These are phyloP conservation scores for Leptinotarsa juncta DNA, from an alignment of 2,888 invertebrate species.

Conservation along the genomic window DNA sequence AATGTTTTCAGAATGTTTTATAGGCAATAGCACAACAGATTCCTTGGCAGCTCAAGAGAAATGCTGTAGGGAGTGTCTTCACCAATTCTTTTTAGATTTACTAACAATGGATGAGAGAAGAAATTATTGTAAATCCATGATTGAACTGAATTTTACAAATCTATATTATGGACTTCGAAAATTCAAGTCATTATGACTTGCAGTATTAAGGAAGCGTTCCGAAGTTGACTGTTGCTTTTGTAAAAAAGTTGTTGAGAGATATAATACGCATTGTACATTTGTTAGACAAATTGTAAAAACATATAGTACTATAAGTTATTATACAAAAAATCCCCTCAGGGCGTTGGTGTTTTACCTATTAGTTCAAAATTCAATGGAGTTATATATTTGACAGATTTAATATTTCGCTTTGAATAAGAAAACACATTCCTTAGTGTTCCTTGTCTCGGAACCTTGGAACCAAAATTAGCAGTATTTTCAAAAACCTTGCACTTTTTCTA, in stretches of 20 bases:
- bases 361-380: background rate
- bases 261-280: constrained; percentile 4
- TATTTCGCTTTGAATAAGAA: too few relatives aligned
- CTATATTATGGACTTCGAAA: background rate
- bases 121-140: background rate
- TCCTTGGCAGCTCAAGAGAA: too few relatives aligned
- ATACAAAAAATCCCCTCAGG: background rate
- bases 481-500: too few relatives aligned
- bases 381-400: too few relatives aligned
- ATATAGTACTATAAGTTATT: background rate
- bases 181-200: background rate
- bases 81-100: too few relatives aligned
- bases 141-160: background rate
- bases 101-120: background rate
- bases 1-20: too few relatives aligned
- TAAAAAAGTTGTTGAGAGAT: constrained; percentile 13
- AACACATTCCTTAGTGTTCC: too few relatives aligned
- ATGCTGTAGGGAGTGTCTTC: too few relatives aligned
- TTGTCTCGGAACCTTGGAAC: too few relatives aligned
- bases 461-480: too few relatives aligned
- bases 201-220: background rate
- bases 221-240: constrained; percentile 9
- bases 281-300: background rate
- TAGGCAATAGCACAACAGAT: too few relatives aligned
- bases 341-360: background rate